Evolutionary conservation across 35 echinoderm and acorn worm species (phyloP).

Genomic region (Acanthaster planci): DNA sequence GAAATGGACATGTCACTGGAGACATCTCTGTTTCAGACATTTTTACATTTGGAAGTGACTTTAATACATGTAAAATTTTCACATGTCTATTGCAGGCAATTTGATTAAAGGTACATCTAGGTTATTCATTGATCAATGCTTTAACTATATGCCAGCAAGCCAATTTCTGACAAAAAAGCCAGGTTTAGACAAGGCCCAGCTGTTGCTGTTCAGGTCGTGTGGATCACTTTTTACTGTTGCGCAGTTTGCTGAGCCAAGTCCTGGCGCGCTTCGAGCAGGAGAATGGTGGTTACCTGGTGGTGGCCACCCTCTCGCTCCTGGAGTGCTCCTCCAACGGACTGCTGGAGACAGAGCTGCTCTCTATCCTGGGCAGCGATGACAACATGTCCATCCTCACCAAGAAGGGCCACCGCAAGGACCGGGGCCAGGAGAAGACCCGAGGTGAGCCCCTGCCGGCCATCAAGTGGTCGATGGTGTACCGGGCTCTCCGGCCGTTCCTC

Average conservation of each 20-base stretch:
- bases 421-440: neutral
- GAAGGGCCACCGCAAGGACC: neutral
- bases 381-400: conserved; percentile 68
- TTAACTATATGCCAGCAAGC: too few species aligned
- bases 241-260: conserved; percentile 81
- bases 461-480: conserved; percentile 84
- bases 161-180: too few species aligned
- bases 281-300: conserved; percentile 73
- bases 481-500: conserved; percentile 83
- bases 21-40: too few species aligned
- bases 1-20: too few species aligned
- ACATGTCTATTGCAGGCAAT: too few species aligned
- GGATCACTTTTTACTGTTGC: neutral
- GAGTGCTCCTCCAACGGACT: conserved; percentile 83
- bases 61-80: too few species aligned
- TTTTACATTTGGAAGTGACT: too few species aligned
- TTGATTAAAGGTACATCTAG: too few species aligned
- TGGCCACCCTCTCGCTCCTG: conserved; percentile 88
- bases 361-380: conserved; percentile 88
- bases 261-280: conserved; percentile 90
- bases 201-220: too few species aligned
- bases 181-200: too few species aligned
- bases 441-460: conserved; percentile 56
- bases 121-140: too few species aligned
- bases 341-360: conserved; percentile 83